Base-by-base conservation (phyloP, 1,140 invertebrate genomes). In the Armadillidium nasatum region DNA sequence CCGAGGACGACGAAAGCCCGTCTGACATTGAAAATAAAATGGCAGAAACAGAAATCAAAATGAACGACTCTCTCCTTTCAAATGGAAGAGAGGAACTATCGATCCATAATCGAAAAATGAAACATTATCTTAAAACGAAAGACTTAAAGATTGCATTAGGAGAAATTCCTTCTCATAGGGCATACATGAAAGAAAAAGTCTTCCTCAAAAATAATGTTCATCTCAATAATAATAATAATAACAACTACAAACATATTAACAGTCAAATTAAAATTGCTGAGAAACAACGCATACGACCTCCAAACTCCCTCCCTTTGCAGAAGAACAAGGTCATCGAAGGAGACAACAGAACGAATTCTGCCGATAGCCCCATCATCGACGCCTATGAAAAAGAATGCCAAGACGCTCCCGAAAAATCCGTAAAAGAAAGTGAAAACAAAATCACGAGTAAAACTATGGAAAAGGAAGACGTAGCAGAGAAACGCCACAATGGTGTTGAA, bases 341-440 rank as follows among this genome's bases (percentile, higher is more conserved):
- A 7, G 75, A 79, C 75, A 76, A 76, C 43, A 44, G 75, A 15
- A 60, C 33, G 33, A 72, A 44, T n/a, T 67, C 66, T 22, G 74
- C 72, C 0, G 78, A 79, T 45, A 79, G 78, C 44, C 78, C 78
- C 75, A 79, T 79, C 33, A 75, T 79, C 6, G 78, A 79, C 69
- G 78, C 78, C 75, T 79, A 79, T 67, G 79, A 80, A 69, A 79
- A 80, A 70, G 79, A 79, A 60, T 78, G 75, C n/a, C 73, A 76
- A 11, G 79, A 80, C 33, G 74, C 72, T 43, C 73, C 79, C 0
- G 77, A 76, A 15, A 85, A 86, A 72, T 84, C 84, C 74, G 84
- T 85, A 68, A 82, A 82, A 44, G 85, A 85, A 78, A 83, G 85
- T 76, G 83, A 85, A 74, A 82, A 83, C 43, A 72, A 79, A 43